Percentiles rank a stretch among this genome's conserved stretches.
phyloP scores from a whole-genome alignment of 2,888 invertebrate genomes.

The Caenorhabditis zanzibari region DNA sequence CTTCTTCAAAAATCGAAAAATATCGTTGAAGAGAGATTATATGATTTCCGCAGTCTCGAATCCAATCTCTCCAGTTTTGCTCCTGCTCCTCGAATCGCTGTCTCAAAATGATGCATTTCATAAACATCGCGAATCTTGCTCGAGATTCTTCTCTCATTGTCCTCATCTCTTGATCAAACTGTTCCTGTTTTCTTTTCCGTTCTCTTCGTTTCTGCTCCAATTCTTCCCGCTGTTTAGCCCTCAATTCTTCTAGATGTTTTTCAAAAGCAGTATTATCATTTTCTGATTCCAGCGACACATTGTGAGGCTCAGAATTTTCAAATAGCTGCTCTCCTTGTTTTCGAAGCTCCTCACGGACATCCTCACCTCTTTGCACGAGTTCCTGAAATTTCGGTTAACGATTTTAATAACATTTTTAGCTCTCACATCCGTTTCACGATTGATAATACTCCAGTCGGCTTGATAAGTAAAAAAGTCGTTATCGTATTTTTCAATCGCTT shows the following conservation, averaged over 20 bases:
- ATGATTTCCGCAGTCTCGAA: not conserved
- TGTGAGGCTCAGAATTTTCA: no score
- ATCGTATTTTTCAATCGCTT: not conserved
- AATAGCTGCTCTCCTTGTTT: not conserved
- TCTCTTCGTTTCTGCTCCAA: not conserved
- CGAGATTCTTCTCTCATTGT: slow-evolving; percentile 12
- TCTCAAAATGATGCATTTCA: slow-evolving; percentile 9
- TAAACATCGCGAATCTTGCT: not conserved
- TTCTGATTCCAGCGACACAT: not conserved
- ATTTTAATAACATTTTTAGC: not conserved
- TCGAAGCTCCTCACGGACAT: not conserved
- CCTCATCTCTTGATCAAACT: slow-evolving; percentile 2
- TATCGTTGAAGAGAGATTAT: not conserved
- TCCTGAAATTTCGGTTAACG: not conserved
- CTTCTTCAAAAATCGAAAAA: not conserved
- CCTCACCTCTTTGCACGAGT: not conserved
- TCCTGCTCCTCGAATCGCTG: not conserved
- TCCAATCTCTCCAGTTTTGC: slow-evolving; percentile 10
- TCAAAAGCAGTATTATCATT: not conserved
- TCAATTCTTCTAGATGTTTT: not conserved
- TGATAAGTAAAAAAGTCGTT: not conserved
- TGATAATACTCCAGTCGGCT: not conserved
- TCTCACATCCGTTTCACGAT: not conserved
- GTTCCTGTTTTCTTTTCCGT: not conserved
- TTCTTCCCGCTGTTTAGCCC: not conserved